Percentiles rank a stretch among this genome's conserved stretches.
Conservation (phyloP, 2,888 invertebrate genomes). For the Amblyteles armatorius region DNA sequence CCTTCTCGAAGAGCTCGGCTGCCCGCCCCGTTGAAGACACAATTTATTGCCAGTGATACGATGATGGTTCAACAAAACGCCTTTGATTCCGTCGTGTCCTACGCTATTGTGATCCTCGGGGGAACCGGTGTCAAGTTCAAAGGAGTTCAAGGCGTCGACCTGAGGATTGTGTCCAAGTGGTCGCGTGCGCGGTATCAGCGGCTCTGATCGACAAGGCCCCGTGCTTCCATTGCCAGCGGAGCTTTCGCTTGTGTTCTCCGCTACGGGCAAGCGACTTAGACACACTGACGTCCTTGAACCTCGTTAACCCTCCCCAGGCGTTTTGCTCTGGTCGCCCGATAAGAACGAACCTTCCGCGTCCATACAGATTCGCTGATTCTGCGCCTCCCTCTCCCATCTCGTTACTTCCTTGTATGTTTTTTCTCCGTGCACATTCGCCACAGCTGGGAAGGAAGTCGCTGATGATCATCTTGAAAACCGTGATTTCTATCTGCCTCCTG, state of each 20-base stretch:
- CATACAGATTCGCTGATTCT: slow-evolving; percentile 17
- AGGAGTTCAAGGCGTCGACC: slow-evolving; percentile 86
- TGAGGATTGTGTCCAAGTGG: slow-evolving; percentile 92
- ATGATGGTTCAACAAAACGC: slow-evolving; percentile 95
- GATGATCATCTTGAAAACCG: slow-evolving; percentile 88
- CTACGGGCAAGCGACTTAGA: slow-evolving; percentile 2
- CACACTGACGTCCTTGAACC: slow-evolving; percentile 51
- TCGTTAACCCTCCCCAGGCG: slow-evolving; percentile 26
- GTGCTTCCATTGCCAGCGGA: slow-evolving; percentile 21
- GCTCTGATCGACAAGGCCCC: slow-evolving; percentile 90
- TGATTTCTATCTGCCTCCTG: slow-evolving; percentile 90
- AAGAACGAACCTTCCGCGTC: slow-evolving; percentile 17
- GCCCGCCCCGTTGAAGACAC: slow-evolving; percentile 86
- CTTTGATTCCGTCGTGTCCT: slow-evolving; percentile 93
- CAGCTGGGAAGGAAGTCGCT: slow-evolving; percentile 91
- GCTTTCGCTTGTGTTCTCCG: slow-evolving; percentile 15
- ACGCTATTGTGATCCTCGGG: slow-evolving; percentile 90
- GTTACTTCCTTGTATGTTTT: slow-evolving; percentile 29
- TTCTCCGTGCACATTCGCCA: slow-evolving; percentile 3
- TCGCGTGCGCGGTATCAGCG: slow-evolving; percentile 90
- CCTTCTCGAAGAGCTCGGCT: slow-evolving; percentile 87
- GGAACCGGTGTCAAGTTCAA: slow-evolving; percentile 87
- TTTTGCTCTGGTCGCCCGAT: slow-evolving; percentile 50
- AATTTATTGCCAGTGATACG: slow-evolving; percentile 89
- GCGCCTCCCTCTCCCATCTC: slow-evolving; percentile 27